Evolutionary conservation across 2,797 vertebrate genomes (phyloP), one percentile per base, ranked within the genome.

Genomic region (Eupleurogrammus muticus): DNA sequence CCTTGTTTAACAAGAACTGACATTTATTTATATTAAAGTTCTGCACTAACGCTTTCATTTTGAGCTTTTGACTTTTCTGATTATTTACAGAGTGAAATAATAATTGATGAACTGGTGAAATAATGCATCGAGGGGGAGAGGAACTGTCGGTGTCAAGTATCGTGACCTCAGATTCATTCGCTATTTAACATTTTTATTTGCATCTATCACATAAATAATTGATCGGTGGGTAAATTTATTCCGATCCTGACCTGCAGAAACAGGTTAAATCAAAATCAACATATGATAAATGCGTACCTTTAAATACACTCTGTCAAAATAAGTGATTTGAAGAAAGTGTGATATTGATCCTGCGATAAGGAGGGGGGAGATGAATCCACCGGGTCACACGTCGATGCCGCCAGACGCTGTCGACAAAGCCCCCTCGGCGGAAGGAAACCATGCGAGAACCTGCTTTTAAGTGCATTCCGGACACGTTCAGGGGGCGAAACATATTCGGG

Each of bases 401-500:
- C 36, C 14, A 2, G 23, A 53, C 24, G 28, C 19, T n/a, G n/a
- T n/a, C n/a, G n/a, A 23, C 53, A 20, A 40, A 52, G 59, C 55
- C 16, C 16, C 28, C 14, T n/a, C 13, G 9, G n/a, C 35, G 46
- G 66, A 64, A 71, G 66, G 40, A 20, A 7, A 44, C 65, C 55
- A 21, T 16, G 32, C 19, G 48, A 42, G 71, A 23, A 36, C 44
- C 23, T 5, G 9, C 3, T 47, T 58, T 61, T 38, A 21, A 28
- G 14, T 47, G n/a, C 28, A 14, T 55, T 55, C 20, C n/a, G 46
- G 51, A 54, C 61, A 47, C 13, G 60, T 46, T 51, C n/a, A n/a
- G n/a, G n/a, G 20, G 50, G 60, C 66, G n/a, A n/a, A n/a, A n/a
- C n/a, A n/a, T n/a, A 75, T 79, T 81, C 49, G 50, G 73, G 0